A percentile compares a stretch with the other conserved stretches of the same genome.
These are phyloP conservation scores for Xenops minutus DNA, from an alignment of 2,797 vertebrate genomes.

Conservation along the genomic window DNA sequence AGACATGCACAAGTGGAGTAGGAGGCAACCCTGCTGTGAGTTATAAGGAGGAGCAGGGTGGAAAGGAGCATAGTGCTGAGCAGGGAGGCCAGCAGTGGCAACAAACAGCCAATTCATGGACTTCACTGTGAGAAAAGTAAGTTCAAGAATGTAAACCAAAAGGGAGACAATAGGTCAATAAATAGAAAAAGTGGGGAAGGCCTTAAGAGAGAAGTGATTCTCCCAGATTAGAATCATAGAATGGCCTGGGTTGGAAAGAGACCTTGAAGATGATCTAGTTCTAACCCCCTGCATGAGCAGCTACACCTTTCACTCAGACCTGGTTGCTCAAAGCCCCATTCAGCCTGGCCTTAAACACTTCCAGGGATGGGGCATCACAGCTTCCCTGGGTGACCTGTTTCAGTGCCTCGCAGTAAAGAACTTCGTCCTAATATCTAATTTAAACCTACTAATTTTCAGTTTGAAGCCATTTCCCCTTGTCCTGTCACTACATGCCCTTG, in stretches of 20 bases:
- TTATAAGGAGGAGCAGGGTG: background rate
- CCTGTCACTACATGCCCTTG: too few relatives aligned
- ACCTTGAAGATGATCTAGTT: background rate
- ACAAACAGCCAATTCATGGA: background rate
- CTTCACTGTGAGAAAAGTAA: background rate
- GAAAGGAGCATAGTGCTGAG: fast-evolving
- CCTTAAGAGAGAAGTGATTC: background rate
- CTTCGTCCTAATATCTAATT: background rate
- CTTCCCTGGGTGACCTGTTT: background rate
- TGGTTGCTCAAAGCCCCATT: background rate
- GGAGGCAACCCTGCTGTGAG: background rate
- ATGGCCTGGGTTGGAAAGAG: background rate
- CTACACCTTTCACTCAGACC: background rate
- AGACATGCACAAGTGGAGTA: background rate
- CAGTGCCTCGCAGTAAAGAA: background rate
- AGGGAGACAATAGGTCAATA: background rate
- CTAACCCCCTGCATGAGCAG: background rate
- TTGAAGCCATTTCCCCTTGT: background rate
- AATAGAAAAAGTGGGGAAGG: background rate
- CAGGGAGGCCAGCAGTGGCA: background rate
- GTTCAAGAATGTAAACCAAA: background rate
- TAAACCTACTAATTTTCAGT: background rate
- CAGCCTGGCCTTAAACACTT: background rate
- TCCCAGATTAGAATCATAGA: background rate
- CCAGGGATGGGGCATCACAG: background rate